Base-by-base conservation (phyloP, 2,888 invertebrate species). In the Merodon equestris region DNA sequence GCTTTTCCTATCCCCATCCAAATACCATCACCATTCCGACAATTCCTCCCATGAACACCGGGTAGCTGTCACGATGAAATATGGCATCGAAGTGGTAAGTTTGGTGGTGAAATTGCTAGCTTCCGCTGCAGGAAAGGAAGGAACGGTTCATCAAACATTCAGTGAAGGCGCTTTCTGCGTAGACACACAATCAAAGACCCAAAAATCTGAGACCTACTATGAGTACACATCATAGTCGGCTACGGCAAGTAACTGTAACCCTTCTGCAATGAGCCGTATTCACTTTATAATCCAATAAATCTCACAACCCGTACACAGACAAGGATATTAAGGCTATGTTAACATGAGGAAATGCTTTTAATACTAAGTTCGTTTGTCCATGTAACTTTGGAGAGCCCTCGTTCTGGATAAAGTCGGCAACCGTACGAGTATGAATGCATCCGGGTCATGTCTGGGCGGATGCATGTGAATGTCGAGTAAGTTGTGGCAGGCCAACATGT, bases 331-430 rank as follows among this genome's bases (percentile, higher is more conserved):
- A 74, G 74, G 70, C 68, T 68, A 70, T 74, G 79, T 70, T 74
- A 79, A 74, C 74, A 79, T 74, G 67, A 68, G 74, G 45, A 74
- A 68, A 68, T 56, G 68, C 64, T 70, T 74, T 70, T 61, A 70
- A 70, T 70, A 70, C 60, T 56, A 64, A 70, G 54, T 79, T 68
- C 74, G 10, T 48, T 74, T 64, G 60, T 44, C 19, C 67, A 68
- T 63, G 47, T 45, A 60, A 15, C 53, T 51, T 10, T 27, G 48
- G 50, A 40, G 14, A 42, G 44, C 42, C 9, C 27, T 19, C 50
- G 34, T 36, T 44, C 53, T 40, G 19, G 40, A 38, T 48, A 10
- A 36, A 45, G 42, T 27, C 27, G 27, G 27, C 2, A 7, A 27
- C 3, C 27, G 7, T 27, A 27, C 7, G 27, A 27, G 7, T 27